Conservation (phyloP, 2,797 vertebrate genomes). For the Coracias cyanogaster region DNA sequence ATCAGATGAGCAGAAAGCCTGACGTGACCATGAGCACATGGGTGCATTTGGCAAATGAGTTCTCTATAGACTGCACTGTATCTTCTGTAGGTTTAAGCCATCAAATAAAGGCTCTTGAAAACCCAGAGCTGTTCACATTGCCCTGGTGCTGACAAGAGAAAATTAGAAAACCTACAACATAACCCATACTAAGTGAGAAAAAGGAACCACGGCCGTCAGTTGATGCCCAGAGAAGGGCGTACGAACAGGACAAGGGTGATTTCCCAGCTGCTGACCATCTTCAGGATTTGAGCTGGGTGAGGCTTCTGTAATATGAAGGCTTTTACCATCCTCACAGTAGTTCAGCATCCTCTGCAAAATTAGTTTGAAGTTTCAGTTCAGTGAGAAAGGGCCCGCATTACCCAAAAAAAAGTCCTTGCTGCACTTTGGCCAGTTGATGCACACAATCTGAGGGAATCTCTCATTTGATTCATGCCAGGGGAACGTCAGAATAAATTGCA, state of each 20-base stretch:
- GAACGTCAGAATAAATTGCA: constrained; percentile 4
- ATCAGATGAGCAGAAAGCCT: background rate
- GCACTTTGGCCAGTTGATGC: background rate
- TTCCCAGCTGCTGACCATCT: background rate
- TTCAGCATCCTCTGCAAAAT: background rate
- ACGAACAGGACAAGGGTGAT: background rate
- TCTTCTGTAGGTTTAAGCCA: background rate
- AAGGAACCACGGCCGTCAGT: background rate
- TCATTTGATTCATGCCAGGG: background rate
- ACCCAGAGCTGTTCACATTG: background rate
- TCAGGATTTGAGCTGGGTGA: background rate
- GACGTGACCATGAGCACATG: rapidly evolving
- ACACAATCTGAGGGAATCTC: background rate
- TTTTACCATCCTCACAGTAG: background rate
- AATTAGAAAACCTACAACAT: background rate
- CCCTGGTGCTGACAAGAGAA: background rate
- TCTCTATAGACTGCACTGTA: background rate
- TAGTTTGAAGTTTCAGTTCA: background rate
- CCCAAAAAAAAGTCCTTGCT: background rate
- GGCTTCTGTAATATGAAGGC: background rate
- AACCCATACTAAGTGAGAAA: background rate
- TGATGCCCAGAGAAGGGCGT: background rate
- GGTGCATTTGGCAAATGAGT: background rate
- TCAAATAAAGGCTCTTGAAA: background rate
- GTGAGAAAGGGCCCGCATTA: rapidly evolving